Conservation (phyloP, 2,888 invertebrate species). For the Eilema sororculum region DNA sequence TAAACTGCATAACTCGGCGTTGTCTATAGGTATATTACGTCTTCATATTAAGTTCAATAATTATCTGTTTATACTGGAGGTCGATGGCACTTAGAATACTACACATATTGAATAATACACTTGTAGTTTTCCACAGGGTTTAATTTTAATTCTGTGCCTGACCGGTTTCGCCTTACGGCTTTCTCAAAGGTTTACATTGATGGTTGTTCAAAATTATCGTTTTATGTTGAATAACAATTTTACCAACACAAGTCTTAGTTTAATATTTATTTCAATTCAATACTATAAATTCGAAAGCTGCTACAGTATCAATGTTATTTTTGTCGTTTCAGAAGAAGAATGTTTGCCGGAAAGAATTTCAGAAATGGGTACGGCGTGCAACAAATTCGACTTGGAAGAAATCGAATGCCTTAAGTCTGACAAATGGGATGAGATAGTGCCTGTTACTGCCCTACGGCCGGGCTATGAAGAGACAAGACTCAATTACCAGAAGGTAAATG, state of each 20-base stretch:
- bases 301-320: conserved; percentile 18
- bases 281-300: not conserved
- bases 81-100: too few species aligned
- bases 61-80: too few species aligned
- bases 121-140: too few species aligned
- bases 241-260: not conserved
- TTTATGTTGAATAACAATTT: not conserved
- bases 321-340: conserved; percentile 74
- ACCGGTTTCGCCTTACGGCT: too few species aligned
- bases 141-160: too few species aligned
- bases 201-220: too few species aligned
- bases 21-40: too few species aligned
- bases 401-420: conserved; percentile 79
- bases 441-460: conserved; percentile 82
- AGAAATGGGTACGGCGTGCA: conserved; percentile 84
- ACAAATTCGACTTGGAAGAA: conserved; percentile 74
- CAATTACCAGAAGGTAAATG: conserved; percentile 84
- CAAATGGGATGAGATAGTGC: conserved; percentile 87
- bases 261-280: not conserved
- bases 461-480: conserved; percentile 87
- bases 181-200: too few species aligned
- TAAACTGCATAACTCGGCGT: too few species aligned
- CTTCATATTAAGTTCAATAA: too few species aligned
- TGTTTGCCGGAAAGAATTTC: conserved; percentile 76
- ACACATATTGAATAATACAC: too few species aligned